phyloP scores from a whole-genome alignment of 92 coral and sea anemone genomes.

The Phenganax stokvisi region DNA sequence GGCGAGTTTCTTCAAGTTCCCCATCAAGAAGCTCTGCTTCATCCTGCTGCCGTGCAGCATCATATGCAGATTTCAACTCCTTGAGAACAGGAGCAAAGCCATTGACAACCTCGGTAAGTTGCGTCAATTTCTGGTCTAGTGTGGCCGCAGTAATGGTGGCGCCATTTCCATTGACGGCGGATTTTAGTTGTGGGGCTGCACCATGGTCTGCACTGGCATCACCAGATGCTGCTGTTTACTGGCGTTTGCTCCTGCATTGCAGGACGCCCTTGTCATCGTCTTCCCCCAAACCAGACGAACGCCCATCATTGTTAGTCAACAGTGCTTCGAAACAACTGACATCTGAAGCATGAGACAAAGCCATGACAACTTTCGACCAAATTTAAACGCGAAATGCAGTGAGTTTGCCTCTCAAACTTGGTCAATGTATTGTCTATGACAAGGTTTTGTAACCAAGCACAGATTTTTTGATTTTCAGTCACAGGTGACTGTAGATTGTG shows the following conservation, averaged over 20 bases:
- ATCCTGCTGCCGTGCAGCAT: conserved; percentile 21
- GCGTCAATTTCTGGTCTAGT: not conserved
- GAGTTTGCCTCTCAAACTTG: conserved; percentile 15
- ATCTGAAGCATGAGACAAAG: not conserved
- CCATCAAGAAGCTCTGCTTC: not conserved
- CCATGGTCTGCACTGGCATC: not conserved
- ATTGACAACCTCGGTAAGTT: not conserved
- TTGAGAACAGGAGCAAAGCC: not conserved
- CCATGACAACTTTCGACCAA: not conserved
- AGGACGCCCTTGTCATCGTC: no score
- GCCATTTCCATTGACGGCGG: not conserved
- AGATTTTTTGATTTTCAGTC: no score
- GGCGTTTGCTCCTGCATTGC: not conserved
- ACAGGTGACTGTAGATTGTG: no score
- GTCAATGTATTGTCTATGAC: no score
- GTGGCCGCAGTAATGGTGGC: not conserved
- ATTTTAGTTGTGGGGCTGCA: not conserved
- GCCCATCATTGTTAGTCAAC: not conserved
- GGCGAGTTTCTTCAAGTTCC: not conserved
- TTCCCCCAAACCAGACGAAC: no score
- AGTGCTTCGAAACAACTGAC: not conserved
- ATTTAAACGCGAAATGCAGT: not conserved
- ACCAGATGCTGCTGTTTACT: not conserved
- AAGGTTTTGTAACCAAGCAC: no score
- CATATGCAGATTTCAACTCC: not conserved